phyloP scores from a whole-genome alignment of 2,888 invertebrate genomes.

The Auanema freiburgensis region DNA sequence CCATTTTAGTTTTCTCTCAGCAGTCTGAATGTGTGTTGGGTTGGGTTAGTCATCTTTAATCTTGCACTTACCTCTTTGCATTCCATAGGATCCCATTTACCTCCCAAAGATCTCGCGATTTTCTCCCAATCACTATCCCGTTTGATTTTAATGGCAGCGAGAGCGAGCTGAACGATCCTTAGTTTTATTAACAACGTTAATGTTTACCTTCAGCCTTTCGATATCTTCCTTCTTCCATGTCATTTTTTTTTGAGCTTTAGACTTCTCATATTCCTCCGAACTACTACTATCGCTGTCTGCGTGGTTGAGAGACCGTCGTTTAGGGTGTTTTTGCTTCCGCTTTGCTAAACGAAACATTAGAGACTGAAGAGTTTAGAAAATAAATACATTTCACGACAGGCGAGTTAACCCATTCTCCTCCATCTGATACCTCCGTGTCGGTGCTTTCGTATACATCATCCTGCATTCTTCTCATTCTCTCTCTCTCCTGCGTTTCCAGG shows the following conservation, averaged over 20 bases:
- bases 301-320: not conserved
- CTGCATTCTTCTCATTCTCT: not conserved
- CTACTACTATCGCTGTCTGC: not conserved
- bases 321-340: not conserved
- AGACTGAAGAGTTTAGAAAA: no score
- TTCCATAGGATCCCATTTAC: not conserved
- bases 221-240: slow-evolving; percentile 4
- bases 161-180: not conserved
- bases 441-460: slow-evolving; percentile 4
- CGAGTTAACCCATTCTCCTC: slow-evolving; percentile 5
- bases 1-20: slow-evolving; percentile 5
- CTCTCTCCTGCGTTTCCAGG: not conserved
- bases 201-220: not conserved
- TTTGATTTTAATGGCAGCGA: not conserved
- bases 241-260: not conserved
- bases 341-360: not conserved
- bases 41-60: no score
- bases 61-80: no score
- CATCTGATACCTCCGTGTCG: slow-evolving; percentile 1
- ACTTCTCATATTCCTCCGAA: slow-evolving; percentile 5
- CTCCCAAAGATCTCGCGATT: slow-evolving; percentile 4
- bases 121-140: slow-evolving; percentile 7
- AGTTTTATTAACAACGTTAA: not conserved
- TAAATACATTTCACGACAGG: not conserved
- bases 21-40: no score